Percentiles rank a stretch among this genome's conserved stretches.
These are phyloP conservation scores for Aplodontia rufa DNA, from an alignment of 2,113 vertebrate species.

Conservation along the genomic window DNA sequence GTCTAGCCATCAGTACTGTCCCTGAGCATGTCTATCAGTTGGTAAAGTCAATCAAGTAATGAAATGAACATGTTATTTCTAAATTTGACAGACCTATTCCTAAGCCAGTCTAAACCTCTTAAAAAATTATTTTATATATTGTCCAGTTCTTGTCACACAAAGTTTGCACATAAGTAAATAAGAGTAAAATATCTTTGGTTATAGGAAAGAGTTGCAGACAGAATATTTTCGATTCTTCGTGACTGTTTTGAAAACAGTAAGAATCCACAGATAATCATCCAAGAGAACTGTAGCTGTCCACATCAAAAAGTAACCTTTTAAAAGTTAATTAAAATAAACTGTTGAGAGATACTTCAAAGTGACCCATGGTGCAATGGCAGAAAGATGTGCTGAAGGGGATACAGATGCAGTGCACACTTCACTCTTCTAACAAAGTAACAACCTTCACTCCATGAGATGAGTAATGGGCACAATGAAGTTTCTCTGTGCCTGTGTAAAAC, in stretches of 20 bases:
- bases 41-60: neutral
- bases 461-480: neutral
- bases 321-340: neutral
- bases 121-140: neutral
- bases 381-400: neutral
- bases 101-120: neutral
- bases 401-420: neutral
- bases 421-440: neutral
- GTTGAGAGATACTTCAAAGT: neutral
- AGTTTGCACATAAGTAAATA: neutral
- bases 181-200: neutral
- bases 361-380: neutral
- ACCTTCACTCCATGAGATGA: neutral
- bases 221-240: constrained; percentile 30
- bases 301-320: neutral
- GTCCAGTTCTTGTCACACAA: neutral
- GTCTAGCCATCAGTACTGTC: neutral
- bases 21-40: neutral
- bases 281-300: neutral
- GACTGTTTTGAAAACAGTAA: constrained; percentile 1
- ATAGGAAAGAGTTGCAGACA: neutral
- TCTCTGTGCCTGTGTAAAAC: neutral
- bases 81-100: constrained; percentile 10
- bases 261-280: neutral
- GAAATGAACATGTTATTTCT: neutral